Evolutionary conservation across 1,140 invertebrate genomes (phyloP).

Genomic region (Sesamia nonagrioides): DNA sequence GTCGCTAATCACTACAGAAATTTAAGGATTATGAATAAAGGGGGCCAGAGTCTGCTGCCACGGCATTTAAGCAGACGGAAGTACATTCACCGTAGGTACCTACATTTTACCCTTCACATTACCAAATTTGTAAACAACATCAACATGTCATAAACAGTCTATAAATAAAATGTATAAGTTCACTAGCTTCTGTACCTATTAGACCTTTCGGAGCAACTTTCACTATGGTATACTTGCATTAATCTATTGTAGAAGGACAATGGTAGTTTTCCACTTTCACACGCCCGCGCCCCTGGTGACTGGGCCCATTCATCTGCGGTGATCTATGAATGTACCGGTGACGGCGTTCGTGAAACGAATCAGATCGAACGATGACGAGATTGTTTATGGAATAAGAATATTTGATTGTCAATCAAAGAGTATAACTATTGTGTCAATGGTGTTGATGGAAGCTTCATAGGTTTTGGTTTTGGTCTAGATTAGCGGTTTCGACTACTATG

Average conservation of each 20-base stretch:
- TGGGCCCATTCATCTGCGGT: conserved; percentile 49
- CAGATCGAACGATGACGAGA: background rate
- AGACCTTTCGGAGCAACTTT: conserved; percentile 61
- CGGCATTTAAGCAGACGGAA: too few relatives aligned
- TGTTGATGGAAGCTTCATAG: too few relatives aligned
- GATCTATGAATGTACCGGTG: conserved; percentile 39
- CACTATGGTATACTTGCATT: conserved; percentile 68
- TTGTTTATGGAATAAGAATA: background rate
- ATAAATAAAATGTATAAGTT: conserved; percentile 14
- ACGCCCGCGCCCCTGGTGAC: conserved; percentile 57
- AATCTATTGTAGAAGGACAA: conserved; percentile 73
- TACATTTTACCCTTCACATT: background rate
- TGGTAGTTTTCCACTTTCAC: conserved; percentile 69
- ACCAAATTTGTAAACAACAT: background rate
- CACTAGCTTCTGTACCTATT: conserved; percentile 15
- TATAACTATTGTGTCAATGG: too few relatives aligned
- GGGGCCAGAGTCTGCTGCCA: too few relatives aligned
- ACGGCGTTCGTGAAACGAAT: background rate
- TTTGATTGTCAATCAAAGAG: too few relatives aligned
- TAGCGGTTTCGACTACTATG: too few relatives aligned
- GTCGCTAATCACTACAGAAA: too few relatives aligned
- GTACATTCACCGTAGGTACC: too few relatives aligned
- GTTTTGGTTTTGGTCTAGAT: too few relatives aligned
- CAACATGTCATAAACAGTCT: background rate
- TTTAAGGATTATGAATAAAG: too few relatives aligned